Base-by-base conservation (phyloP, 2,888 invertebrate genomes). In the Scaptomyza reducta region DNA sequence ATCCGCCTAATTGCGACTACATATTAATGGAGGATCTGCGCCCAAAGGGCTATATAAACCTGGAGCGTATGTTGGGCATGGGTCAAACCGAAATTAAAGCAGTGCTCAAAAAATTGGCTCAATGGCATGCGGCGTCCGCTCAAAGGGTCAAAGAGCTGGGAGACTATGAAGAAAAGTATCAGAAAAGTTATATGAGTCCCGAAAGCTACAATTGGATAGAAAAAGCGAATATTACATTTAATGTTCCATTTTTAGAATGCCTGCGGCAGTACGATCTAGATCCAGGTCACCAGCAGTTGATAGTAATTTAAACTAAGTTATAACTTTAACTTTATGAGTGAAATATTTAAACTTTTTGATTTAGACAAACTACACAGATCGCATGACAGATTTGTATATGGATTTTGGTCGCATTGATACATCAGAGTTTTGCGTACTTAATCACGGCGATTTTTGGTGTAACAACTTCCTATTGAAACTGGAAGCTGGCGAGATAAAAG, bases 381-480 rank as follows among this genome's bases (percentile, higher is more conserved):
- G 63, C 4, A 22, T 80, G 18, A 77, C 77, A 1, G 86, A 90
- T 9, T 51, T 83, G 27, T 75, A 77, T 22, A 66, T 84, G 42
- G 69, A 87, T 4, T 67, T 76, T 16, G 81, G 78, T 1, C 58
- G 40, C 6, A 42, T 78, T 3, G 71, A 88, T 58, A 62, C 60
- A 1, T 31, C 60, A 5, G 77, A 82, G 0, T 84, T 90, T 22
- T 86, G 77, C 62, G 90, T 90, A 1, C 55, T 90, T 0, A 87
- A 84, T 71, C 90, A 90, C 45, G 90, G 90, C 0, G 91, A 91
- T 68, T 89, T 89, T 54, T 91, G 91, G 91, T 84, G 87, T 33
- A 91, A 91, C 33, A 91, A 91, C 56, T 85, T 91, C 16, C 91
- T 91, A 75, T 90, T 90, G 31, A 77, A 88, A 35, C 77, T 90